Evolutionary conservation across 2,888 invertebrate species (phyloP).

Genomic region (Hyppa rectilinea): DNA sequence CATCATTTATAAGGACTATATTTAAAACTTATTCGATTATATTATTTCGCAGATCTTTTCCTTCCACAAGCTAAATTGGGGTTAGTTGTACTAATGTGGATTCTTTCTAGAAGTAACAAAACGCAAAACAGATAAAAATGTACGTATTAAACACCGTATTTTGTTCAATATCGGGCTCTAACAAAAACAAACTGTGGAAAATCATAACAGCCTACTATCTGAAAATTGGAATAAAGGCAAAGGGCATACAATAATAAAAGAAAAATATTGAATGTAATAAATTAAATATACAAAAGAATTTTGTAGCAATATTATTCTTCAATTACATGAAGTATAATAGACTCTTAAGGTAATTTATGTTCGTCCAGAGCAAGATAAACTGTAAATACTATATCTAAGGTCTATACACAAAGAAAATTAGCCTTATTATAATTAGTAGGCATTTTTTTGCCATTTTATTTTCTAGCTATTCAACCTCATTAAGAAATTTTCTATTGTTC

Average conservation of each 20-base stretch:
- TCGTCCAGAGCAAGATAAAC: constrained; percentile 5
- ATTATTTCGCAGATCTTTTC: background rate
- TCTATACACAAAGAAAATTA: constrained; percentile 5
- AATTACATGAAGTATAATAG: constrained; percentile 12
- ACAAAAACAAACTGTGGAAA: background rate
- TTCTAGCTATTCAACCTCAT: background rate
- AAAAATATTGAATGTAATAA: constrained; percentile 18
- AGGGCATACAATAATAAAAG: background rate
- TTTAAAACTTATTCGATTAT: background rate
- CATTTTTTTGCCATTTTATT: background rate
- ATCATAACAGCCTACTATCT: background rate
- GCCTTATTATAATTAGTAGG: background rate
- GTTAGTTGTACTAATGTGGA: background rate
- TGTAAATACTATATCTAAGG: background rate
- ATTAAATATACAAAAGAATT: constrained; percentile 12
- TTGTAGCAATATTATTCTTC: constrained; percentile 3
- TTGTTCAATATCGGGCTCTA: background rate
- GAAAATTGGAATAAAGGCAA: constrained; percentile 1
- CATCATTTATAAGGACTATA: background rate
- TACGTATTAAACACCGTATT: background rate
- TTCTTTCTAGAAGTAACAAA: background rate
- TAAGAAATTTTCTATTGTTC: background rate
- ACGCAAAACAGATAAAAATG: background rate
- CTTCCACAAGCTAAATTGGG: constrained; percentile 7
- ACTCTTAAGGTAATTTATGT: constrained; percentile 21